Evolutionary conservation across 2,888 invertebrate species (phyloP).

Genomic region (Chrysolina oricalcia): DNA sequence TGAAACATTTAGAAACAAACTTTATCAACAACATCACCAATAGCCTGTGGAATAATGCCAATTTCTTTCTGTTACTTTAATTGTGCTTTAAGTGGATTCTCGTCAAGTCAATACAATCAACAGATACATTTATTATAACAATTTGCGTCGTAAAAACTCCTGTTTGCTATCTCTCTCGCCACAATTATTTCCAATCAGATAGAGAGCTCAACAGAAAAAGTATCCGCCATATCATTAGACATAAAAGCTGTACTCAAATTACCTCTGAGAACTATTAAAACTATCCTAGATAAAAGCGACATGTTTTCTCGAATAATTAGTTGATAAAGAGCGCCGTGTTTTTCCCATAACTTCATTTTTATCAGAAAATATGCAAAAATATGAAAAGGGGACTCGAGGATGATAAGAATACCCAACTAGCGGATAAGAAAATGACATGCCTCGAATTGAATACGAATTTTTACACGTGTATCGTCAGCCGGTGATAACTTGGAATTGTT

Average conservation of each 20-base stretch:
- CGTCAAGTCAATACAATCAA: no score
- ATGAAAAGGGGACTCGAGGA: constrained; percentile 62
- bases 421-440: constrained; percentile 57
- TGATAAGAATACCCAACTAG: constrained; percentile 48
- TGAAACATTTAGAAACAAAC: no score
- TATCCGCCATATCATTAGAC: constrained; percentile 40
- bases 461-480: constrained; percentile 43
- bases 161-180: background rate
- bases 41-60: no score
- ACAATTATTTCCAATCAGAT: constrained; percentile 24
- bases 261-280: constrained; percentile 57
- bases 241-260: constrained; percentile 51
- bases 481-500: constrained; percentile 31
- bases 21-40: no score
- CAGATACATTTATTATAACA: background rate
- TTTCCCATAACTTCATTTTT: constrained; percentile 63
- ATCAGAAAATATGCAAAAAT: constrained; percentile 64
- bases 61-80: no score
- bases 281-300: constrained; percentile 60
- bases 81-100: no score
- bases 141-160: background rate
- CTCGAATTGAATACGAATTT: constrained; percentile 55
- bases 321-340: constrained; percentile 60
- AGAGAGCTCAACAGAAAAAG: constrained; percentile 18
- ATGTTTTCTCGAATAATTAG: constrained; percentile 64